These are phyloP conservation scores for Petrolisthes cinctipes DNA, from an alignment of 2,888 invertebrate genomes.

Conservation along the genomic window DNA sequence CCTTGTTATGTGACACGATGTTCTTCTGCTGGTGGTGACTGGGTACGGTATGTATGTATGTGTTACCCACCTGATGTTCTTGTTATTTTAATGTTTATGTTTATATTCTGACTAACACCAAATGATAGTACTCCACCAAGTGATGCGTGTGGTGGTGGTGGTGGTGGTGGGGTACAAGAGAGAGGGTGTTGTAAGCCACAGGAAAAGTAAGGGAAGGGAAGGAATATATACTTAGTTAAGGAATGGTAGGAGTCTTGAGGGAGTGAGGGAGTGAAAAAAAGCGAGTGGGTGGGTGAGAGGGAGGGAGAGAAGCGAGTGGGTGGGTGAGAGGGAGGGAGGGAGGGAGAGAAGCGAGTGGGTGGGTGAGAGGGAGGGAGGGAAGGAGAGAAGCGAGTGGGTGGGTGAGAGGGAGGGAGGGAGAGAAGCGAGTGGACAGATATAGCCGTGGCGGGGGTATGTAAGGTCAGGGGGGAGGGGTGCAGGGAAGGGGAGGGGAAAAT, in stretches of 20 bases:
- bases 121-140: too few species aligned
- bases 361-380: neutral
- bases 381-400: neutral
- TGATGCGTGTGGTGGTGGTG: neutral
- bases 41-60: too few species aligned
- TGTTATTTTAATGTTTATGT: too few species aligned
- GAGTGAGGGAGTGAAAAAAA: neutral
- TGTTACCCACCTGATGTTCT: too few species aligned
- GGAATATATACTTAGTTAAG: neutral
- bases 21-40: too few species aligned
- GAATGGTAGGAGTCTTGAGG: neutral
- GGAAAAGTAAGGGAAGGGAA: neutral
- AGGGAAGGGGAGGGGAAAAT: neutral
- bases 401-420: neutral
- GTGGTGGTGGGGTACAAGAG: neutral
- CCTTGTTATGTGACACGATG: too few species aligned
- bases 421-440: neutral
- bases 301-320: neutral
- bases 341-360: neutral
- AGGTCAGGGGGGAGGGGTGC: constrained; percentile 8
- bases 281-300: neutral
- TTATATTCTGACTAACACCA: too few species aligned
- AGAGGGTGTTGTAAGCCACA: too few species aligned
- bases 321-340: neutral
- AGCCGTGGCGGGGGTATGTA: neutral